Evolutionary conservation across 2,797 vertebrate species (phyloP).

Genomic region (Uromys caudimaculatus): DNA sequence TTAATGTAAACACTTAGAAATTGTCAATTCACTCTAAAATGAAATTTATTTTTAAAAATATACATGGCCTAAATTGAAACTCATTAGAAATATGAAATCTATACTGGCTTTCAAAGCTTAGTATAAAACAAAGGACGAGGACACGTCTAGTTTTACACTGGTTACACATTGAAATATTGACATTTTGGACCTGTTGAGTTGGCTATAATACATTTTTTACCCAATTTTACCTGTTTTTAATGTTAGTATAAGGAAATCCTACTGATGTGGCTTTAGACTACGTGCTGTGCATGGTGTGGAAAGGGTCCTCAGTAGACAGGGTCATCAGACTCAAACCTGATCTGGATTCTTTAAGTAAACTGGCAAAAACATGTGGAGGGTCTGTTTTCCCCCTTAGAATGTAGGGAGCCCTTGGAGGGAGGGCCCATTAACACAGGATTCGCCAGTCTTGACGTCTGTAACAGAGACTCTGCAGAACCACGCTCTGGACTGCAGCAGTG

Average conservation of each 20-base stretch:
- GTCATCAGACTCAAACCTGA: constrained; percentile 11
- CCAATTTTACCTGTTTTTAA: constrained; percentile 26
- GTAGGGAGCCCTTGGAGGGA: neutral
- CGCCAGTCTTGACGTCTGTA: neutral
- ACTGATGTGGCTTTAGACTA: neutral
- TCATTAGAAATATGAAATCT: constrained; percentile 13
- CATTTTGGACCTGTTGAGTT: neutral
- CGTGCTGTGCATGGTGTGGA: neutral
- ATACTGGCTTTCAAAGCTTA: neutral
- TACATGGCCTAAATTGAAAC: constrained; percentile 10
- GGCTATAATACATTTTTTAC: constrained; percentile 11
- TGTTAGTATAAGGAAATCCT: constrained; percentile 38
- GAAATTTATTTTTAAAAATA: constrained; percentile 1
- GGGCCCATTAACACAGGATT: neutral
- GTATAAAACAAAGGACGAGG: neutral
- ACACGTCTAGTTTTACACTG: neutral
- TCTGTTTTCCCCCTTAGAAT: constrained; percentile 9
- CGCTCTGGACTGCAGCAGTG: neutral
- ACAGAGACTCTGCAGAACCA: neutral
- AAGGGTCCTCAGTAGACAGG: neutral
- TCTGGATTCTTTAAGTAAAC: constrained; percentile 38
- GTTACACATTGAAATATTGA: neutral
- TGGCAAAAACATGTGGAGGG: neutral
- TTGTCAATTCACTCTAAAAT: neutral
- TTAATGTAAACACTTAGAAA: neutral